phyloP scores from a whole-genome alignment of 2,797 vertebrate species.

The Tinamus major region DNA sequence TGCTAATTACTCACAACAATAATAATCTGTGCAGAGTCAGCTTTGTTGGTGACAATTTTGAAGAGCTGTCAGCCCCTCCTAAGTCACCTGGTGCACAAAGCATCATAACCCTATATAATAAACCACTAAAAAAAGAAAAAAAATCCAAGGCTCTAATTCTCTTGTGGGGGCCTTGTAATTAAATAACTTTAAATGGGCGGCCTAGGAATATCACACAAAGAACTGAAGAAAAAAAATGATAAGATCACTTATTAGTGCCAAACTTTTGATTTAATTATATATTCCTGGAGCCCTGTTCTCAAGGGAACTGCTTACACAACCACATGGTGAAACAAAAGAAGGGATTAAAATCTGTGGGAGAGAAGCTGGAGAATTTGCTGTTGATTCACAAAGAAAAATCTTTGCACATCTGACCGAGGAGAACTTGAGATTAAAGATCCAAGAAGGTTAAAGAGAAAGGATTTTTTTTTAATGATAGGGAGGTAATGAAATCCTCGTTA shows the following conservation, averaged over 20 bases:
- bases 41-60: slow-evolving; percentile 30
- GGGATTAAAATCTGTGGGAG: slow-evolving; percentile 72
- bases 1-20: slow-evolving; percentile 4
- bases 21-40: slow-evolving; percentile 47
- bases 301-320: slow-evolving; percentile 75
- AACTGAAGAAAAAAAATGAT: slow-evolving; percentile 67
- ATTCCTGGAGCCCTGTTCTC: slow-evolving; percentile 66
- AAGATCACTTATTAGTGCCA: slow-evolving; percentile 74
- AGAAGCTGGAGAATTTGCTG: slow-evolving; percentile 47
- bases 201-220: slow-evolving; percentile 68
- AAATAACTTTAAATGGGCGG: slow-evolving; percentile 12
- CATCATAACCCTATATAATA: slow-evolving; percentile 6
- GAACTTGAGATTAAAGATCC: not conserved
- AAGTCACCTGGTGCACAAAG: slow-evolving; percentile 16
- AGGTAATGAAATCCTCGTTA: not conserved
- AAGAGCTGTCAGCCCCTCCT: slow-evolving; percentile 67
- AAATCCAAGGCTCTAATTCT: not conserved
- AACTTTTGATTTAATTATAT: slow-evolving; percentile 76
- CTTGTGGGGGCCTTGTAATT: slow-evolving; percentile 69
- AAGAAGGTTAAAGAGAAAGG: not conserved
- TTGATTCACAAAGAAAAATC: slow-evolving; percentile 43
- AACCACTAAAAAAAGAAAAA: not conserved
- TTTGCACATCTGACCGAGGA: not conserved
- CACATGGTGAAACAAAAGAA: slow-evolving; percentile 73
- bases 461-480: not conserved